A percentile compares a stretch with the other conserved stretches of the same genome.
Evolutionary conservation across 2,888 invertebrate species (phyloP).

Genomic region (Monoplex corrugatus): DNA sequence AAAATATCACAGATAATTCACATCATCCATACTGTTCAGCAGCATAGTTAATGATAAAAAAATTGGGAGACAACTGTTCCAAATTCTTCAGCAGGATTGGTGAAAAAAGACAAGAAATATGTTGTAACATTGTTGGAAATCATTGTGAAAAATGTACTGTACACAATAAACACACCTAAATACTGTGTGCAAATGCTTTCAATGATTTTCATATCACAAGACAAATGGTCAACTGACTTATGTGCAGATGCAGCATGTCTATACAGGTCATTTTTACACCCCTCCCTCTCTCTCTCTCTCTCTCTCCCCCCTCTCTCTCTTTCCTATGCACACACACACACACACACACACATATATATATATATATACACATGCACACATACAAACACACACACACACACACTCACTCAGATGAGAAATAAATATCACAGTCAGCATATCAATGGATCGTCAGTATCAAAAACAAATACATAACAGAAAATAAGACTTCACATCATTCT

Average conservation of each 20-base stretch:
- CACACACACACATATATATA: background rate
- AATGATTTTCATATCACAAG: no score
- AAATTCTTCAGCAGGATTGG: no score
- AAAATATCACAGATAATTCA: no score
- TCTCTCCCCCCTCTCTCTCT: background rate
- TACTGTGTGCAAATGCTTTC: no score
- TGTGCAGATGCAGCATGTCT: background rate
- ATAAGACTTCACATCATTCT: background rate
- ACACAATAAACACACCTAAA: background rate
- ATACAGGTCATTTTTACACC: no score
- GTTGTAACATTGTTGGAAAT: no score
- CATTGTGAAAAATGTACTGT: no score
- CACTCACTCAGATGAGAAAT: background rate
- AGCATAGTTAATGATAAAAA: no score
- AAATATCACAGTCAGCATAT: background rate
- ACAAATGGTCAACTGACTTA: no score
- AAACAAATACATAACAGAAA: background rate
- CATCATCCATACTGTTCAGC: no score
- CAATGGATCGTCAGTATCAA: background rate
- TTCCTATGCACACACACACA: background rate
- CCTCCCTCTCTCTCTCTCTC: conserved; percentile 22
- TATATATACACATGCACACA: background rate
- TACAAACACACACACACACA: conserved; percentile 12
- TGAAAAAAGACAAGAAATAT: no score
- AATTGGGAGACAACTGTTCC: no score